Conservation (phyloP, 2,888 invertebrate genomes). For the Morinoia aosen region DNA sequence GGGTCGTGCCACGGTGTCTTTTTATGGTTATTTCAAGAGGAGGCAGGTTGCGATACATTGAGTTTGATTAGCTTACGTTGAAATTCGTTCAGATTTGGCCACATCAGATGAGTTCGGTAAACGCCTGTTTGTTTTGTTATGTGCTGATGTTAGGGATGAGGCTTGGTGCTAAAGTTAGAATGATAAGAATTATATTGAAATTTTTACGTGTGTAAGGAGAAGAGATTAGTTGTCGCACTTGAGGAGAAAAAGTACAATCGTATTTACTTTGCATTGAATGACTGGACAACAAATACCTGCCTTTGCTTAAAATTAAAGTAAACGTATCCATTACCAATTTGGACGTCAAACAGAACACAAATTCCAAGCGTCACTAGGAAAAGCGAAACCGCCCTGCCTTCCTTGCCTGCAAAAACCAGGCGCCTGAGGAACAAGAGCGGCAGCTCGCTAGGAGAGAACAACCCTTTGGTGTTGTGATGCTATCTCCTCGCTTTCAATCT, state of each 20-base stretch:
- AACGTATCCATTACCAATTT: no score
- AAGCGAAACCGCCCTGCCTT: background rate
- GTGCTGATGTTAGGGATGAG: background rate
- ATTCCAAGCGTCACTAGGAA: no score
- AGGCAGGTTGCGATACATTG: background rate
- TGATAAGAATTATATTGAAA: background rate
- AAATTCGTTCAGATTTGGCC: background rate
- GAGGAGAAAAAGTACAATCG: no score
- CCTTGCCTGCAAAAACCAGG: background rate
- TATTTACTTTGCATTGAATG: no score
- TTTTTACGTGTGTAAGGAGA: background rate
- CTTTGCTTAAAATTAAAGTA: no score
- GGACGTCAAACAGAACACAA: no score
- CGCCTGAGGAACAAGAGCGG: background rate
- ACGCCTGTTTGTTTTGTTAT: no score
- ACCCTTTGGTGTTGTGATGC: constrained; percentile 49
- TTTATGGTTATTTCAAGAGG: background rate
- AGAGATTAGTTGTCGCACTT: no score
- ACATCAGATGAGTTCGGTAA: background rate
- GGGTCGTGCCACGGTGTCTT: background rate
- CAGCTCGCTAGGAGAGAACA: background rate
- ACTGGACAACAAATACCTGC: no score
- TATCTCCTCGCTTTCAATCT: constrained; percentile 39
- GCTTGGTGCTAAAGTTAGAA: background rate
- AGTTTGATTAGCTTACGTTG: background rate